Evolutionary conservation across 1,140 invertebrate species (phyloP).

Genomic region (Caenorhabditis remanei): DNA sequence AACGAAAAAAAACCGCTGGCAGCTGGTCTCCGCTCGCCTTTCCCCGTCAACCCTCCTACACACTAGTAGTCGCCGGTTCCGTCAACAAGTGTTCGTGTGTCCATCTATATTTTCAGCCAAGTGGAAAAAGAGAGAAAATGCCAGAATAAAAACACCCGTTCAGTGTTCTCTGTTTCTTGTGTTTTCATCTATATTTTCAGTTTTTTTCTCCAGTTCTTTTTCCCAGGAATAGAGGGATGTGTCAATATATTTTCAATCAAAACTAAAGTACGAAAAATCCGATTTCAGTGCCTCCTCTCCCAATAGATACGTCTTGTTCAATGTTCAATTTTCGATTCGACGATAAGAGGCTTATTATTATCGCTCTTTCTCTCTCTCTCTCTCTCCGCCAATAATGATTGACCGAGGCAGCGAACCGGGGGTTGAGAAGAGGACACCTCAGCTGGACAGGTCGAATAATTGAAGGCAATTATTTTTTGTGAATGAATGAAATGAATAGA

Average conservation of each 20-base stretch:
- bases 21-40: constrained; percentile 32
- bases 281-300: too few relatives aligned
- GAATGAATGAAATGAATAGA: constrained; percentile 2
- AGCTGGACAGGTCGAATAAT: constrained; percentile 36
- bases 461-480: constrained; percentile 47
- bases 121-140: not conserved
- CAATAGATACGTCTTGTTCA: not conserved
- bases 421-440: not conserved
- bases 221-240: not conserved
- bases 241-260: constrained; percentile 22
- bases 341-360: constrained; percentile 41
- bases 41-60: constrained; percentile 14
- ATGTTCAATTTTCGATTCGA: constrained; percentile 6
- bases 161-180: not conserved
- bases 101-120: constrained; percentile 24
- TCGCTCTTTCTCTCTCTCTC: not conserved
- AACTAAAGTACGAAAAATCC: constrained; percentile 11
- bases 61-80: constrained; percentile 21
- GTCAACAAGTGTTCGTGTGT: constrained; percentile 14
- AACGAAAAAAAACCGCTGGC: not conserved
- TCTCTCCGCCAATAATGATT: constrained; percentile 21
- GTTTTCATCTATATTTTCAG: not conserved
- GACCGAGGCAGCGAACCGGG: constrained; percentile 6
- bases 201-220: too few relatives aligned
- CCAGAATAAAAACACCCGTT: constrained; percentile 26